Evolutionary conservation across 2,797 vertebrate genomes (phyloP).

Genomic region (Coracias cyanogaster): DNA sequence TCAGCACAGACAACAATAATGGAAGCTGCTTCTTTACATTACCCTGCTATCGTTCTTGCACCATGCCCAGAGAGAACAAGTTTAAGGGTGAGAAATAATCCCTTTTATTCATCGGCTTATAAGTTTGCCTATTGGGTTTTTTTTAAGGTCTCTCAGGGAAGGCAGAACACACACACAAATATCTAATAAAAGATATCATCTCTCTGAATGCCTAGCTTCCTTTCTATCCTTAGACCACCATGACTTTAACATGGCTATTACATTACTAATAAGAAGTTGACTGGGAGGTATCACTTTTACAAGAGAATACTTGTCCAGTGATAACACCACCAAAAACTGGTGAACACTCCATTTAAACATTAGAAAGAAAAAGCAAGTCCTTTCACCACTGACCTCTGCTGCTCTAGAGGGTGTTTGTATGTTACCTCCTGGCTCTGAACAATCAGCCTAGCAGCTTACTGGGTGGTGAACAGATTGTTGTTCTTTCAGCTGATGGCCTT

Average conservation of each 20-base stretch:
- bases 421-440: background rate
- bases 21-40: background rate
- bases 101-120: background rate
- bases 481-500: background rate
- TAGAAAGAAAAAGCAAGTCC: background rate
- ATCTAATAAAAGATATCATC: constrained; percentile 14
- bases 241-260: constrained; percentile 18
- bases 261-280: constrained; percentile 2
- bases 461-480: background rate
- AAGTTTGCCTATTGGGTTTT: background rate
- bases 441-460: background rate
- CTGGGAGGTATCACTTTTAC: constrained; percentile 38
- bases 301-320: constrained; percentile 43
- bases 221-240: constrained; percentile 54
- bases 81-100: background rate
- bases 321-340: constrained; percentile 17
- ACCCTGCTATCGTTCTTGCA: background rate
- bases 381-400: background rate
- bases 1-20: background rate
- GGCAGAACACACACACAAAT: background rate
- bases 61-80: background rate
- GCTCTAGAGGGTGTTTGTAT: background rate
- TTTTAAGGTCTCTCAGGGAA: background rate
- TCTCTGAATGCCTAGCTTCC: constrained; percentile 13
- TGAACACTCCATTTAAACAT: background rate